A percentile compares a stretch with the other conserved stretches of the same genome.
phyloP scores from a whole-genome alignment of 1,140 invertebrate species.

The Chironomus striatipennis region DNA sequence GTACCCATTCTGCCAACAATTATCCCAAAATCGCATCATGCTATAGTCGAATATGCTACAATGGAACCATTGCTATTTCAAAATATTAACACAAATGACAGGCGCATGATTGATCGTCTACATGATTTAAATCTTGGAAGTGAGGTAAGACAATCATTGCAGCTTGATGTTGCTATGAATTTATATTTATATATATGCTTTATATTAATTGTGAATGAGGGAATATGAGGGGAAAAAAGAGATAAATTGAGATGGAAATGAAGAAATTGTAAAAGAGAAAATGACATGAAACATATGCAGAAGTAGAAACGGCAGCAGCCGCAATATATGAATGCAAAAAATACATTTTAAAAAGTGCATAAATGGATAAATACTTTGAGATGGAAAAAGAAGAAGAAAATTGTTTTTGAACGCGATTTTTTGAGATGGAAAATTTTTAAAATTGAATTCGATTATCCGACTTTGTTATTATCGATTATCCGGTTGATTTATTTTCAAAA shows the following conservation, averaged over 20 bases:
- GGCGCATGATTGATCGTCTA: slow-evolving; percentile 7
- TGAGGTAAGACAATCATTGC: slow-evolving; percentile 17
- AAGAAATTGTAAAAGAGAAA: neutral
- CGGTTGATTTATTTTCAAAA: no score
- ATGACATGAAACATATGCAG: neutral
- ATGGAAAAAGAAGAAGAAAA: no score
- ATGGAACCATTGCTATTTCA: neutral
- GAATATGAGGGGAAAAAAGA: neutral
- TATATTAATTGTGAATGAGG: neutral
- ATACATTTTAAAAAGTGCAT: neutral
- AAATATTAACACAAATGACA: slow-evolving; percentile 12
- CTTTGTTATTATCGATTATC: no score
- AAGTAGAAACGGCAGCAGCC: neutral
- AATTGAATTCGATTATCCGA: no score
- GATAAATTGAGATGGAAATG: neutral
- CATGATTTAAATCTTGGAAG: neutral
- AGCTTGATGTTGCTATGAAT: neutral
- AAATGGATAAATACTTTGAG: no score
- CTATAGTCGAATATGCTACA: neutral
- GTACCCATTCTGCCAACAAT: neutral
- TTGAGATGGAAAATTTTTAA: no score
- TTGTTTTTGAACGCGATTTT: no score
- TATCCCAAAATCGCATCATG: neutral
- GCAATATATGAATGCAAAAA: neutral
- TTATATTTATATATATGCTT: neutral